Conservation (phyloP, 1,140 invertebrate genomes). For the Drosophila dunni region DNA sequence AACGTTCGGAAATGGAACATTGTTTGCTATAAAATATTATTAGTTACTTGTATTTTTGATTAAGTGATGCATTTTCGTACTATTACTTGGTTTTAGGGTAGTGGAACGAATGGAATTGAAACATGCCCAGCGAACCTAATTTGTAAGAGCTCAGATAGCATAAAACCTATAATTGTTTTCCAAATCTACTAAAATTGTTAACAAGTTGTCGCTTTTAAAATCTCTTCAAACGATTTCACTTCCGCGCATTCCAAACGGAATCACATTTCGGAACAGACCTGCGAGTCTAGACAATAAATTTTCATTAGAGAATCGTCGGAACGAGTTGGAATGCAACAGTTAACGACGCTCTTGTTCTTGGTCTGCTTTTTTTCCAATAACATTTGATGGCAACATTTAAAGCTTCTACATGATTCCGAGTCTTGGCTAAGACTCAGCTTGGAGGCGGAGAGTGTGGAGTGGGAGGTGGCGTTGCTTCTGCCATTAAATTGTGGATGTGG, state of each 20-base stretch:
- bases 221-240: constrained; percentile 5
- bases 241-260: constrained; percentile 3
- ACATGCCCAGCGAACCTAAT: neutral
- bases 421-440: neutral
- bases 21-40: neutral
- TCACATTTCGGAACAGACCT: neutral
- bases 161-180: neutral
- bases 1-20: neutral
- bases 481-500: constrained; percentile 51
- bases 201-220: neutral
- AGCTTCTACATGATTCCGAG: constrained; percentile 25
- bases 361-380: constrained; percentile 26
- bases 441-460: neutral
- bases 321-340: neutral
- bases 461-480: neutral
- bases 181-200: neutral
- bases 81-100: neutral
- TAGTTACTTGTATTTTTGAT: neutral
- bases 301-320: constrained; percentile 20
- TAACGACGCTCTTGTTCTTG: constrained; percentile 17
- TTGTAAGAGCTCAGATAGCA: neutral
- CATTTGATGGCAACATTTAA: constrained; percentile 60
- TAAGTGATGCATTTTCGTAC: neutral
- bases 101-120: neutral
- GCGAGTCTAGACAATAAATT: constrained; percentile 21